A percentile compares a stretch with the other conserved stretches of the same genome.
Evolutionary conservation across 2,797 vertebrate species (phyloP).

Genomic region (Helostoma temminkii): DNA sequence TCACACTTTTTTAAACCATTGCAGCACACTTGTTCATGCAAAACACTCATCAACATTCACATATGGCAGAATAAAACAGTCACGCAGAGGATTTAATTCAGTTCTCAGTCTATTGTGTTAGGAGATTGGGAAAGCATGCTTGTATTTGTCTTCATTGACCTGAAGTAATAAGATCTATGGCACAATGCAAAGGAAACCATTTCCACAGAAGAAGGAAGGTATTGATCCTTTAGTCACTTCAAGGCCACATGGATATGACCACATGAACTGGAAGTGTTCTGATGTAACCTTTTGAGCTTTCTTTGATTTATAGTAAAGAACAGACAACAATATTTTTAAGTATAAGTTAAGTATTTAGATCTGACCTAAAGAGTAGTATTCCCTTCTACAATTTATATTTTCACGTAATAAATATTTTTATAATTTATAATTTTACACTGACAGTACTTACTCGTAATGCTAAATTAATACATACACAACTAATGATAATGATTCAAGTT

Average conservation of each 20-base stretch:
- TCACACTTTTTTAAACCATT: constrained; percentile 24
- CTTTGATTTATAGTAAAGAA: not conserved
- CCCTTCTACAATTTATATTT: too few relatives aligned
- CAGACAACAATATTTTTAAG: too few relatives aligned
- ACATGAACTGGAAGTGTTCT: not conserved
- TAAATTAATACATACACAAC: too few relatives aligned
- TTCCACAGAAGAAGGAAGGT: constrained; percentile 34
- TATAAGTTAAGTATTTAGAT: too few relatives aligned
- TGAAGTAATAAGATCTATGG: constrained; percentile 45
- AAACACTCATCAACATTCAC: constrained; percentile 17
- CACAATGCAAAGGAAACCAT: constrained; percentile 16
- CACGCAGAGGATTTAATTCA: constrained; percentile 21
- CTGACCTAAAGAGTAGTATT: too few relatives aligned
- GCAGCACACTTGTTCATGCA: constrained; percentile 21
- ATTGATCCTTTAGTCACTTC: constrained; percentile 44
- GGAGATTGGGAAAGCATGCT: constrained; percentile 2
- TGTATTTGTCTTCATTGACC: constrained; percentile 40
- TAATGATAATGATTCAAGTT: too few relatives aligned
- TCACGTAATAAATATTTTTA: too few relatives aligned
- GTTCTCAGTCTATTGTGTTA: constrained; percentile 6
- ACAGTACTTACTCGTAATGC: too few relatives aligned
- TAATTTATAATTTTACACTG: too few relatives aligned
- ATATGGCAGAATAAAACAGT: constrained; percentile 24
- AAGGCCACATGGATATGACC: constrained; percentile 21
- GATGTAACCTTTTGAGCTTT: not conserved